Conservation (phyloP, 2,888 invertebrate species). For the Agrotis ipsilon region DNA sequence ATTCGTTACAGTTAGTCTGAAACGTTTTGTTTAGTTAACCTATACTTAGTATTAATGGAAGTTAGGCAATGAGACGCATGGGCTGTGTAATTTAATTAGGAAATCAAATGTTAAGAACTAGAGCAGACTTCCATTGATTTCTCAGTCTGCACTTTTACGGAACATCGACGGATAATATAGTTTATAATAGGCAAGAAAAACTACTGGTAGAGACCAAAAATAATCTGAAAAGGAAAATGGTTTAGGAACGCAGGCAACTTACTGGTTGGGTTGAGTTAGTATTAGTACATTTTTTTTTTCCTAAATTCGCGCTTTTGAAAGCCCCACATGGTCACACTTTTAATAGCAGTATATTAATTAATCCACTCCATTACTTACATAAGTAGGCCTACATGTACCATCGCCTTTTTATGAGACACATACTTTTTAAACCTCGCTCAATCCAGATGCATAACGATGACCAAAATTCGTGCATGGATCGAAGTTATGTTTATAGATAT, state of each 20-base stretch:
- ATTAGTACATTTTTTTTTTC: no score
- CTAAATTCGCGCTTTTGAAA: constrained; percentile 13
- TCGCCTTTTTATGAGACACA: background rate
- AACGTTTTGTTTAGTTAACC: constrained; percentile 30
- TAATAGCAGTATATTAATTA: constrained; percentile 7
- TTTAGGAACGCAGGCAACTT: no score
- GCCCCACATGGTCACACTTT: constrained; percentile 16
- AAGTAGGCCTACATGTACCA: background rate
- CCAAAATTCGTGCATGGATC: background rate
- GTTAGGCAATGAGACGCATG: constrained; percentile 21
- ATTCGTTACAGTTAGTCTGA: constrained; percentile 15
- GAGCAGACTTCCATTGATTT: background rate
- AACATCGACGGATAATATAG: background rate
- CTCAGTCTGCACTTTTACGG: background rate
- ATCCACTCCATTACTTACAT: constrained; percentile 1
- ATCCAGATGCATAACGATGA: background rate
- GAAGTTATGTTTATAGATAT: background rate
- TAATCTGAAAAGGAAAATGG: no score
- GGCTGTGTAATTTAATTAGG: constrained; percentile 25
- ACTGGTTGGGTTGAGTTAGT: no score
- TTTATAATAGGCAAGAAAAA: no score
- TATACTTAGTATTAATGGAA: constrained; percentile 9
- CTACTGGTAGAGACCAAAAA: no score
- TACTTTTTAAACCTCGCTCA: background rate
- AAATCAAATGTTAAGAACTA: background rate